phyloP scores from a whole-genome alignment of 2,797 vertebrate species.

The Staurois parvus region DNA sequence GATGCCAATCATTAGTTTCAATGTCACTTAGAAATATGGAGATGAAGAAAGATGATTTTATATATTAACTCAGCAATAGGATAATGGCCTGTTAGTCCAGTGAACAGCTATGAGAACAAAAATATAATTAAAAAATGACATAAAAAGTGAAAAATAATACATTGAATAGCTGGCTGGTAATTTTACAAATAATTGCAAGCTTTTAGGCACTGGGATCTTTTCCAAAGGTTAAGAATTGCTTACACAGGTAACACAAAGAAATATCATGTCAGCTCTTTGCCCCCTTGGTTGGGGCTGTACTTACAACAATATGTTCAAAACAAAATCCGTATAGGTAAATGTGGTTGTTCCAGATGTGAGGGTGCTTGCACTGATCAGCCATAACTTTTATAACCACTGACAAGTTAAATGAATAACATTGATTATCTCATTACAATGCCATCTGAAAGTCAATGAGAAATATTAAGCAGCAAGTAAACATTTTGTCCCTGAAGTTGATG shows the following conservation, averaged over 20 bases:
- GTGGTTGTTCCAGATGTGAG: background rate
- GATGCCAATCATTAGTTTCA: slow-evolving; percentile 50
- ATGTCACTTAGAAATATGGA: slow-evolving; percentile 31
- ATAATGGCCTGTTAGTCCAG: slow-evolving; percentile 9
- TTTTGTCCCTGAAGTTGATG: no score
- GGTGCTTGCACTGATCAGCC: no score
- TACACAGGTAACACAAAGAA: background rate
- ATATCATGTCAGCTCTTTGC: background rate
- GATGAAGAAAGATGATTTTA: slow-evolving; percentile 5
- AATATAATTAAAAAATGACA: slow-evolving; percentile 26
- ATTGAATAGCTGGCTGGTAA: slow-evolving; percentile 5
- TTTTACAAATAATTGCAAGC: slow-evolving; percentile 33
- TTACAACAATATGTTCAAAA: background rate
- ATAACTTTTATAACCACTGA: no score
- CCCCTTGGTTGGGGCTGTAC: background rate
- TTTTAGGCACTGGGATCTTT: slow-evolving; percentile 20
- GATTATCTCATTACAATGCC: no score
- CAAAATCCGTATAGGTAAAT: no score
- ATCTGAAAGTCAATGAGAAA: no score
- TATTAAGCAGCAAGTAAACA: no score
- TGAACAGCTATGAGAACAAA: background rate
- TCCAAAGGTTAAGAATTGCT: slow-evolving; percentile 24
- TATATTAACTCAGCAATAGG: background rate
- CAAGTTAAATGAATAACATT: no score
- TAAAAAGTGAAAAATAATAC: slow-evolving; percentile 5